Evolutionary conservation across 2,888 invertebrate genomes (phyloP), one percentile per base, ranked within the genome.

Genomic region (Pegoplata infirma): DNA sequence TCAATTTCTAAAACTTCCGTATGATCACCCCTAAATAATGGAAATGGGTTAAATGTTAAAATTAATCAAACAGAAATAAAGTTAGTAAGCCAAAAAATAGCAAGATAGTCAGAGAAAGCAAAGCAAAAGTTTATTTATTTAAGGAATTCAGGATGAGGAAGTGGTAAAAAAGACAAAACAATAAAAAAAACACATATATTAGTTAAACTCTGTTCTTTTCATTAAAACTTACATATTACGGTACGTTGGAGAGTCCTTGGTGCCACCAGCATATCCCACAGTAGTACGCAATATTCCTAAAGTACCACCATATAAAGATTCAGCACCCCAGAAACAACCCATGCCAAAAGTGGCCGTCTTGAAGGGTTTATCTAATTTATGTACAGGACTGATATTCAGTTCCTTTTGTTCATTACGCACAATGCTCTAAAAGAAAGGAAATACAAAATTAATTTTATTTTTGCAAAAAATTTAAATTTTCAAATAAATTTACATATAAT

Each of bases 271-370:
- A 90, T 97, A 98, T 14, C 98, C 98, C 28, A 98, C 98, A 80
- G 96, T 91, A n/a, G 98, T 98, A 73, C 96, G 92, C 61, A 97
- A 89, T 17, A 98, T 95, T 17, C 95, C 95, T 19, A 86, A 89
- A 2, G 89, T 88, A 5, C 85, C 89, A 1, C 97, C 96, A 88
- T 94, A 97, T 67, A 96, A 90, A 1, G 95, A 94, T 88, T 97
- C 97, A 67, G 95, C 95, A 28, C 95, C 95, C 97, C 97, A 97
- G 90, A 97, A 97, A 89, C 97, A 97, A 12, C 96, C 96, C 97
- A 97, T 96, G 10, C 96, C 97, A 88, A 97, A 97, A 0, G 96
- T 96, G 5, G 96, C 97, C 5, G 86, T 88, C 32, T 89, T 86
- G 59, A 84, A 83, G 10, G 85, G 83, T 3, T 83, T 83, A 56